Base-by-base conservation (phyloP, 2,888 invertebrate species). In the Periphyllus acericola region DNA sequence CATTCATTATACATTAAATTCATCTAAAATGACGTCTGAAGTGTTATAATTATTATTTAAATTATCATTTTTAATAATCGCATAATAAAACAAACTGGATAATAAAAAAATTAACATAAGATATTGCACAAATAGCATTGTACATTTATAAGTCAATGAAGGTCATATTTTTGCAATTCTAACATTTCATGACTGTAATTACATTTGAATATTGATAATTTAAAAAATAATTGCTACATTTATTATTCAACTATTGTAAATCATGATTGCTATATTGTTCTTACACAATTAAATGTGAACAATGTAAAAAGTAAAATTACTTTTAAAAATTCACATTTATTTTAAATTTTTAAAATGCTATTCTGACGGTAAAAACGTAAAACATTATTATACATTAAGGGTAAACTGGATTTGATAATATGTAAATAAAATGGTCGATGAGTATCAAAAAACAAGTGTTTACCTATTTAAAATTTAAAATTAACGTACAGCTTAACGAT, bases 81-180 rank as follows among this genome's bases (percentile, higher is more conserved):
- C 21, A 78, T 78, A 55, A 55, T 55, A 78, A 78, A 78, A 78
- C 52, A 52, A 78, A 21, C 19, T 46, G 11, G 17, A 71, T 17
- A 71, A 32, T 17, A 71, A 71, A 29, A 71, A 32, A 17, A 71
- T 17, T 29, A 68, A 11, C 0, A 68, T 29, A 55, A 21, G 19
- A 52, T 8, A 78, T 4, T 55, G 34, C 32, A 32, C 21, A 60
- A 34, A 36, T 72, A 34, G 36, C 60, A 79, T 60, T 60, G 36
- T 79, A 60, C 9, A 36, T 79, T 34, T 36, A 25, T n/a, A 79
- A 79, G 79, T 60, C 79, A 60, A 34, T 3, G 60, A 79, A 79
- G 79, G 79, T 79, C n/a, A 60, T 79, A 60, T 60, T 79, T n/a
- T 60, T 60, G 34, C 60, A 60, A 79, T 60, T 79, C 36, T 60